Base-by-base conservation (phyloP, 2,888 invertebrate genomes). In the Pammene fasciana region DNA sequence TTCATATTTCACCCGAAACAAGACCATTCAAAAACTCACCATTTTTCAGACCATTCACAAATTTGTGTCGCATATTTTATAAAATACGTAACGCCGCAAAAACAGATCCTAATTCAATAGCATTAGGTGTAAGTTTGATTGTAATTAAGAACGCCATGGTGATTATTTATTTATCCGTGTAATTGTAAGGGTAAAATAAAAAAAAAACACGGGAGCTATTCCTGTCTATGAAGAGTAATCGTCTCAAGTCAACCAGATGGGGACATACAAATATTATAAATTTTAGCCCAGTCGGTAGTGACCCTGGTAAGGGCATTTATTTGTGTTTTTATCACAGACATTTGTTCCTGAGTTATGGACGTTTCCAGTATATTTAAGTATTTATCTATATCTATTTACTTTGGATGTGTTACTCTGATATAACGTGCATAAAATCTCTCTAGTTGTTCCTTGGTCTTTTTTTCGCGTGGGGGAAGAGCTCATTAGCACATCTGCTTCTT, bases 161-260 rank as follows among this genome's bases (percentile, higher is more conserved):
- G 56, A 68, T 68, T 68, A 64, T 64, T 68, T 50, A 68, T 52
- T 68, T 68, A 52, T 18, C 57, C 57, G 57, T 52, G 61, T 64
- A 64, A 68, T 64, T 55, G 57, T 45, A 16, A 68, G 34, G 61
- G 50, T 16, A 18, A 64, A 68, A 57, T 50, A 57, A 52, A 62
- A 68, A 62, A 62, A 68, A 62, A 50, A 34, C 52, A 45, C n/a
- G 8, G 16, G 5, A 9, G 16, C 16, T 48, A 18, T 48, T 48
- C 48, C 9, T 16, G 10, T 43, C 10, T 16, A 3, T 14, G 16
- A 9, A 8, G 16, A 48, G 10, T 48, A 16, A 48, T 48, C 16
- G 16, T 4, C 9, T 16, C 9, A 16, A 16, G 16, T 2, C 14
- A 48, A 14, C 13, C 13, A 38, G n/a, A n/a, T n/a, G n/a, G n/a